Evolutionary conservation across 2,888 invertebrate genomes (phyloP), one percentile per base, ranked within the genome.

Genomic region (Euclidia mi): DNA sequence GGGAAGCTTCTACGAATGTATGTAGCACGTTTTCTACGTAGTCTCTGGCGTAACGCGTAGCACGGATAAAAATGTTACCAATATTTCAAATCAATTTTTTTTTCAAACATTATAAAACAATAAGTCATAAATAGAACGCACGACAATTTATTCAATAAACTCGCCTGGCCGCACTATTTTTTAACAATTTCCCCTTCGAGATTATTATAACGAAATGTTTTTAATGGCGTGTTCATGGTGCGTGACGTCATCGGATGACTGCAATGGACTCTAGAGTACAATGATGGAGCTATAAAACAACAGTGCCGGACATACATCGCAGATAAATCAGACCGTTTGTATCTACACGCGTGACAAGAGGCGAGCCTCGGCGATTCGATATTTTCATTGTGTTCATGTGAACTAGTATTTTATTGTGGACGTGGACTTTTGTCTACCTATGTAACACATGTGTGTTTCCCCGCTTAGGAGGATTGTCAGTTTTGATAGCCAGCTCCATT

Each of bases 311-410:
- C 87, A 80, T 79, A 82, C 80, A 78, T 77, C 73, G 78, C 71
- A 78, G 80, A 89, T 89, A 89, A 88, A 89, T 89, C 87, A 88
- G 80, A 76, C 76, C 82, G 83, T 83, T 85, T 85, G 85, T 82
- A 79, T 76, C 79, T 79, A 76, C 82, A 78, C 74, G 81, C 77
- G 78, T 79, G 82, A 79, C 78, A 78, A 76, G 79, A 77, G 75
- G 73, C 77, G 71, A 71, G 77, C 71, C 68, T 57, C 75, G 76
- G 69, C 73, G 72, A 78, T 80, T 78, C 78, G 69, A 81, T 84
- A 81, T 81, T 81, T 82, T 81, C 79, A 79, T 79, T 76, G 78
- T 77, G 76, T 68, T 60, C 69, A 63, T 65, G 58, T 50, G 40
- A 65, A 46, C 63, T 64, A 75, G 62, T 59, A 61, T 66, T 67